A percentile compares a stretch with the other conserved stretches of the same genome.
Evolutionary conservation across 1,140 invertebrate species (phyloP).

Genomic region (Pissodes strobi): DNA sequence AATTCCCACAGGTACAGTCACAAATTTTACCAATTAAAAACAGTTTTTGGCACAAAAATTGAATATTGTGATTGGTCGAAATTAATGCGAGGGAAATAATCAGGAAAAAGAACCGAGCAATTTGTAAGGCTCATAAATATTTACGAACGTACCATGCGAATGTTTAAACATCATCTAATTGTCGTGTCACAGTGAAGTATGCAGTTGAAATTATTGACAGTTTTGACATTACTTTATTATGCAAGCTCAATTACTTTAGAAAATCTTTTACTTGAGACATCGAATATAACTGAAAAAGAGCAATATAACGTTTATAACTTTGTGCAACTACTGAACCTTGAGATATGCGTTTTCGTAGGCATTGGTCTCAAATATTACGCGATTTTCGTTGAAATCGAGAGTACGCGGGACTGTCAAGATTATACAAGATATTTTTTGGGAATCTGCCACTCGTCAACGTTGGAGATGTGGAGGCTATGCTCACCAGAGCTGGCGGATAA

Average conservation of each 20-base stretch:
- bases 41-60: no score
- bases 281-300: slow-evolving; percentile 12
- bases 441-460: slow-evolving; percentile 35
- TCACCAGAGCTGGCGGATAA: slow-evolving; percentile 24
- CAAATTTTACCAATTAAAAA: no score
- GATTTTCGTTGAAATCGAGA: slow-evolving; percentile 25
- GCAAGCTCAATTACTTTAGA: background rate
- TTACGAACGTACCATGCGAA: no score
- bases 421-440: slow-evolving; percentile 35
- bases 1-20: no score
- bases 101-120: no score
- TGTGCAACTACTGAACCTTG: slow-evolving; percentile 32
- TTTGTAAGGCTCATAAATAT: no score
- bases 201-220: slow-evolving; percentile 29
- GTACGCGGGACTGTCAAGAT: slow-evolving; percentile 2
- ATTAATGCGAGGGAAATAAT: no score
- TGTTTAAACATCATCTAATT: no score
- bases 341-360: slow-evolving; percentile 38
- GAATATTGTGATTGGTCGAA: no score
- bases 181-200: slow-evolving; percentile 14
- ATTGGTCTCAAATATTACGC: slow-evolving; percentile 42
- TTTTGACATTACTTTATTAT: slow-evolving; percentile 28
- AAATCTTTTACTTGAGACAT: background rate
- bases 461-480: slow-evolving; percentile 39
- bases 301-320: slow-evolving; percentile 37